Base-by-base conservation (phyloP, 2,113 vertebrate genomes). In the Neolamprologus caudopunctatus region DNA sequence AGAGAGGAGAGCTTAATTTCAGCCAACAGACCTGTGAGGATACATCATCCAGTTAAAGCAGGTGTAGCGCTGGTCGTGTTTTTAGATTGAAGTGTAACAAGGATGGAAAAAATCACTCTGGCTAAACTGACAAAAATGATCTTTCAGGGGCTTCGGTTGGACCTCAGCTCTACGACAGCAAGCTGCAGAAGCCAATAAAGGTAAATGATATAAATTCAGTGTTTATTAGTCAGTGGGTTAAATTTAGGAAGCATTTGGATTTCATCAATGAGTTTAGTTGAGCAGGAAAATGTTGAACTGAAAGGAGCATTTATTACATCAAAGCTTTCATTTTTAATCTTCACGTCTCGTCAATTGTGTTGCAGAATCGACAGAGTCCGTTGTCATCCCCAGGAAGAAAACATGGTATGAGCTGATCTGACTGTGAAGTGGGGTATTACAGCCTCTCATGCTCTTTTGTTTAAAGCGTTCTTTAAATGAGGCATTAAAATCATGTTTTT, bases 381-480 rank as follows among this genome's bases (percentile, higher is more conserved):
- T 98, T 81, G 92, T 97, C 78, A 93, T 99, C 87, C 98, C 98
- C 33, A 97, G 91, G 90, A 99, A 92, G 95, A 99, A 99, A 96
- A 97, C 95, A 78, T 99, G 99, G 99, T 99, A 91, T 87, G 97
- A 45, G 13, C 16, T 24, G 53, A 19, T 47, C 45, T 86, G n/a
- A 37, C 31, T 16, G 33, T 58, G 16, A 78, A 78, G 45, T 31
- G 10, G 54, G 9, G 2, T 35, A 3, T 17, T 7, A 4, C 1
- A 50, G 24, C 42, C 42, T n/a, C 17, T 71, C 63, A 4, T 13
- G 47, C 26, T 55, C 26, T 78, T 33, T 78, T 31, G 16, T 50
- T 19, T 31, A n/a, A 78, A 78, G 42, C 5, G 45, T 17, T 75
- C 24, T 31, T n/a, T 50, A 50, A 50, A 50, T 12, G 7, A 31